Percentiles rank a stretch among this genome's conserved stretches.
These are phyloP conservation scores for Holothuria leucospilota DNA, from an alignment of 53 echinoderm and acorn worm species.

Conservation along the genomic window DNA sequence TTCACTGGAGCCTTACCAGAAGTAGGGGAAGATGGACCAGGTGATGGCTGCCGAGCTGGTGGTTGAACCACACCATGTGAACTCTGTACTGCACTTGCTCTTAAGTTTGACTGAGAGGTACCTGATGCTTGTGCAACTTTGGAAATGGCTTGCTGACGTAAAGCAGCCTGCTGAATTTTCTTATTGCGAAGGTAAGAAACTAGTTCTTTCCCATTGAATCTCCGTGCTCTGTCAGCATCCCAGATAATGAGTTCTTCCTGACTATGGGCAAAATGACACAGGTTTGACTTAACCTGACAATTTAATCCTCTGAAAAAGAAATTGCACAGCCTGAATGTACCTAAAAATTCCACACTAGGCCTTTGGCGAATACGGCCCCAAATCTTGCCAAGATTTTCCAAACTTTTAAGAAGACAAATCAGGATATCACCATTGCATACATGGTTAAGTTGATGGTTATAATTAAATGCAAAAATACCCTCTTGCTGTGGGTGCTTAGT, in stretches of 20 bases:
- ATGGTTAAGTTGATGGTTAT: conserved; percentile 46
- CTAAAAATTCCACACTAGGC: conserved; percentile 70
- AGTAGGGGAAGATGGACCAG: not conserved
- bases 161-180: conserved; percentile 20
- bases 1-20: not conserved
- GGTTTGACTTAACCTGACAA: conserved; percentile 67
- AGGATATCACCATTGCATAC: conserved; percentile 69
- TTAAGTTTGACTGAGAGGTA: no score
- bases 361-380: conserved; percentile 78
- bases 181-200: conserved; percentile 56
- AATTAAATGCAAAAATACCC: conserved; percentile 62
- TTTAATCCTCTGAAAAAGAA: conserved; percentile 16
- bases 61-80: no score
- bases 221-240: conserved; percentile 71
- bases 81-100: no score
- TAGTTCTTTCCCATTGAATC: conserved; percentile 73
- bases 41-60: no score
- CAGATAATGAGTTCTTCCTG: conserved; percentile 78
- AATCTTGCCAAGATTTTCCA: conserved; percentile 37
- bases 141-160: not conserved
- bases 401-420: conserved; percentile 60
- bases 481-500: conserved; percentile 39
- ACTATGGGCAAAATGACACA: conserved; percentile 87
- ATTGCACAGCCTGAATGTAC: conserved; percentile 30
- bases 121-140: not conserved